These are phyloP conservation scores for Bufotes viridis DNA, from an alignment of 2,797 vertebrate species.

Conservation along the genomic window DNA sequence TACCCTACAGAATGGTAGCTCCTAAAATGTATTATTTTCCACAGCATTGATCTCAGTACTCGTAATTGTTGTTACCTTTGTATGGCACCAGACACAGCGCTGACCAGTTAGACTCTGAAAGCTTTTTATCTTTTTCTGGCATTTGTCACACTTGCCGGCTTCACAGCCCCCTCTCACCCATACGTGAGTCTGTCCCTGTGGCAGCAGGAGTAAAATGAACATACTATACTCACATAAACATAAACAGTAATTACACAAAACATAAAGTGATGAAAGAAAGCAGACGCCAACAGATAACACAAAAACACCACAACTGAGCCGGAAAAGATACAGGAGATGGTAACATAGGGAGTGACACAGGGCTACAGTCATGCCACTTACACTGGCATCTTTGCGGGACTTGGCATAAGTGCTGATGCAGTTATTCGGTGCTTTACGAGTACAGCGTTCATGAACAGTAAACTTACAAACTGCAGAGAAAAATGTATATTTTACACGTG, in stretches of 20 bases:
- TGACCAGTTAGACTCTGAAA: constrained; percentile 87
- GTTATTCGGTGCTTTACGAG: constrained; percentile 83
- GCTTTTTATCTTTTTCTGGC: constrained; percentile 92
- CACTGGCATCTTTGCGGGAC: constrained; percentile 89
- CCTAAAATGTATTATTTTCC: neutral
- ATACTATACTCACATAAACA: neutral
- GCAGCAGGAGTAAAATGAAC: neutral
- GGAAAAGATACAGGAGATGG: constrained; percentile 5
- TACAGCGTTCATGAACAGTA: constrained; percentile 89
- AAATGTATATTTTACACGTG: constrained; percentile 26
- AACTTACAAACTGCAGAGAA: constrained; percentile 85
- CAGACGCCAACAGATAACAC: constrained; percentile 13
- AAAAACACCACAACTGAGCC: neutral
- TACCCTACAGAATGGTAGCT: neutral
- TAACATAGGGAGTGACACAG: neutral
- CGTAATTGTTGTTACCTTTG: constrained; percentile 77
- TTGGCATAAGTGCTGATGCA: constrained; percentile 93
- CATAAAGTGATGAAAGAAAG: neutral
- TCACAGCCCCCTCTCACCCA: constrained; percentile 92
- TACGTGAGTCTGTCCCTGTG: constrained; percentile 83
- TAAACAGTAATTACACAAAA: neutral
- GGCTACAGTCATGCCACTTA: constrained; percentile 68
- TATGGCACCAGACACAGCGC: constrained; percentile 92
- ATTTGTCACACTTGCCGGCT: constrained; percentile 84
- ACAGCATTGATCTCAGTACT: neutral